Percentiles rank a stretch among this genome's conserved stretches.
phyloP scores from a whole-genome alignment of 1,140 invertebrate species.

The Melanaphis sacchari region DNA sequence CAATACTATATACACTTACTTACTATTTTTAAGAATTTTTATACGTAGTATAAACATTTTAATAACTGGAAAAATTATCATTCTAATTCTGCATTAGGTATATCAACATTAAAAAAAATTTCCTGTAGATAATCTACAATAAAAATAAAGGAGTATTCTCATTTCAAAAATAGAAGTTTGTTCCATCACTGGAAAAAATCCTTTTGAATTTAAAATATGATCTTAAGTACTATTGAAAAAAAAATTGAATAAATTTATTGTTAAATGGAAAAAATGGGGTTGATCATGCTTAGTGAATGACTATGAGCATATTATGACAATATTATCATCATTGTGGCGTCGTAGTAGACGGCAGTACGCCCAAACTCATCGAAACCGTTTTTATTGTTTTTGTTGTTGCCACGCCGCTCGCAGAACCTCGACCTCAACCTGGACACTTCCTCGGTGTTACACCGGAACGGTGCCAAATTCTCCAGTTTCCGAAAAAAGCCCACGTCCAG shows the following conservation, averaged over 20 bases:
- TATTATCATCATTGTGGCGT: background rate
- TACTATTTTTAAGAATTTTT: background rate
- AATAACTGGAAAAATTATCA: background rate
- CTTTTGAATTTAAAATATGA: too few species aligned
- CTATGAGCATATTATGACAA: background rate
- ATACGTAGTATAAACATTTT: background rate
- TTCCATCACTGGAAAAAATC: background rate
- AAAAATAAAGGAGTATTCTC: too few species aligned
- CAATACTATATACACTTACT: too few species aligned
- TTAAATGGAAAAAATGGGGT: background rate
- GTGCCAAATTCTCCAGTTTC: slow-evolving; percentile 60
- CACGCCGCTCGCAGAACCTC: background rate
- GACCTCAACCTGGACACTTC: slow-evolving; percentile 38
- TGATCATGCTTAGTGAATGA: background rate
- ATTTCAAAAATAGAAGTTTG: too few species aligned
- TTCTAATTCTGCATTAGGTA: too few species aligned
- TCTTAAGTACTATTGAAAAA: background rate
- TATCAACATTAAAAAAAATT: too few species aligned
- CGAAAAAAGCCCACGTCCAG: slow-evolving; percentile 59
- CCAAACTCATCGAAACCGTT: background rate
- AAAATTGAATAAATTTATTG: background rate
- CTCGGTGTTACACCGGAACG: background rate
- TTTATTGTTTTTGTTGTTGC: background rate
- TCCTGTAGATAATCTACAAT: too few species aligned
- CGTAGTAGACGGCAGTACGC: background rate